Evolutionary conservation across 2,888 invertebrate species (phyloP), one percentile per base, ranked within the genome.

Genomic region (Geophilus truncorum): DNA sequence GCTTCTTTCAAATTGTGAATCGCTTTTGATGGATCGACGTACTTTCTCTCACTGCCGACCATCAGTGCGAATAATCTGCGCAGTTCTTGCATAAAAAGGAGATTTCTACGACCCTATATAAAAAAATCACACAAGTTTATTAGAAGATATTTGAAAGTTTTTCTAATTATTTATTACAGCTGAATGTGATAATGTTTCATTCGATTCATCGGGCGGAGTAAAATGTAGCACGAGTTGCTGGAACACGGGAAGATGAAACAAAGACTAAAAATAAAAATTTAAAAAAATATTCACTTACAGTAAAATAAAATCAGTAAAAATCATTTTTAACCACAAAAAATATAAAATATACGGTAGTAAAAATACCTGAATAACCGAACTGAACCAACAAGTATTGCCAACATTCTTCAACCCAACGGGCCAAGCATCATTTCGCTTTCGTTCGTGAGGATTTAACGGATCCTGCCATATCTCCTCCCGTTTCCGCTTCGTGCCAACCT

Each of bases 301-400:
- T n/a, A n/a, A n/a, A n/a, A n/a, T n/a, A n/a, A n/a, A n/a, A n/a
- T n/a, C n/a, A n/a, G n/a, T n/a, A n/a, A n/a, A n/a, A n/a, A n/a
- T n/a, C n/a, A n/a, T n/a, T n/a, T n/a, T n/a, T n/a, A n/a, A n/a
- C n/a, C n/a, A n/a, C n/a, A n/a, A n/a, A n/a, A n/a, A n/a, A n/a
- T n/a, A n/a, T n/a, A n/a, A n/a, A n/a, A n/a, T n/a, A n/a, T n/a
- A n/a, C n/a, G n/a, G n/a, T n/a, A n/a, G n/a, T n/a, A n/a, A n/a
- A n/a, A n/a, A n/a, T n/a, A n/a, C n/a, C n/a, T 87, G 84, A 80
- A 88, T 88, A n/a, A 88, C 88, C 81, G 88, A 88, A 84, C 87
- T 88, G 83, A 88, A 88, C 88, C 88, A 88, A 84, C 88, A 88
- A 0, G 88, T 88, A 81, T 88, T 88, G 78, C 88, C 88, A 7